These are phyloP conservation scores for Aurelia coerulea DNA, from an alignment of 30 jellyfish, hydroid and myxozoan genomes.

Conservation along the genomic window DNA sequence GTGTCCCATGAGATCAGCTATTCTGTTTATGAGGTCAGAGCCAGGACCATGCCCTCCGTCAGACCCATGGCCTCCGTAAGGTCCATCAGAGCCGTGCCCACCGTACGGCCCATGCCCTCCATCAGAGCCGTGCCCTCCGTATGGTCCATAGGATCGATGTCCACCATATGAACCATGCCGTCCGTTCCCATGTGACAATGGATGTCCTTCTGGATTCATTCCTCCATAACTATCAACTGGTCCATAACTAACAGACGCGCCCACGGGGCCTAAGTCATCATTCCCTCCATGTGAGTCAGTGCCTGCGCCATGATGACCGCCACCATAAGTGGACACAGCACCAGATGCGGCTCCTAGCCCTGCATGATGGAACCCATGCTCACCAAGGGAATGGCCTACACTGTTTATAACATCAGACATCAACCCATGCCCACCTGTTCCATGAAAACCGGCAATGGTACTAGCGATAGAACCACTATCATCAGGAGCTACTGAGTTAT, in stretches of 20 bases:
- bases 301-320: constrained; percentile 26
- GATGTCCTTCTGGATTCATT: background rate
- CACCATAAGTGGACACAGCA: constrained; percentile 31
- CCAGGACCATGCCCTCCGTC: constrained; percentile 45
- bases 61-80: constrained; percentile 21
- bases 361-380: constrained; percentile 19
- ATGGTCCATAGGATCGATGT: constrained; percentile 31
- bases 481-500: constrained; percentile 12
- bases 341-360: constrained; percentile 65
- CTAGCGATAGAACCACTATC: constrained; percentile 41
- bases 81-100: constrained; percentile 37
- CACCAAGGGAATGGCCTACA: constrained; percentile 43
- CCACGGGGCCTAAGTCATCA: constrained; percentile 24
- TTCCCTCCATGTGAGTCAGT: constrained; percentile 24
- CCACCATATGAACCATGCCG: constrained; percentile 6
- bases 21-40: background rate
- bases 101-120: constrained; percentile 25
- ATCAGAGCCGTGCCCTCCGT: constrained; percentile 40
- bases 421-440: constrained; percentile 34
- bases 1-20: constrained; percentile 19
- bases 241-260: constrained; percentile 65
- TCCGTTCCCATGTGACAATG: background rate
- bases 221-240: constrained; percentile 69
- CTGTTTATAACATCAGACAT: constrained; percentile 55
- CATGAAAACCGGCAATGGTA: constrained; percentile 11